Percentiles rank a stretch among this genome's conserved stretches.
Conservation (phyloP, 2,888 invertebrate species). For the Toxonevra muliebris region DNA sequence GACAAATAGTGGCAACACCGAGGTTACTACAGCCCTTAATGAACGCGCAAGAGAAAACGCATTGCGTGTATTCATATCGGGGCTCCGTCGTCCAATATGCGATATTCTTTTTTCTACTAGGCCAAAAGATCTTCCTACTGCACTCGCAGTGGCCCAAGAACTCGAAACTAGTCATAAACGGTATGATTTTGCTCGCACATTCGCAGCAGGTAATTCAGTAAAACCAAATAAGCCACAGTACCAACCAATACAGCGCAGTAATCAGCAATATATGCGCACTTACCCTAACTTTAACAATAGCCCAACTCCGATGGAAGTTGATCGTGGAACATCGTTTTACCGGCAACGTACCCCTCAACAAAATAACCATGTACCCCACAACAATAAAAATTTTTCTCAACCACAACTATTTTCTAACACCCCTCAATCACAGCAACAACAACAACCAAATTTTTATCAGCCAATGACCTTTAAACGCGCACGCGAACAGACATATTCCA, state of each 20-base stretch:
- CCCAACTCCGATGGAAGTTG: too few species aligned
- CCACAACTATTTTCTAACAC: too few species aligned
- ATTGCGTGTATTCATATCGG: slow-evolving; percentile 14
- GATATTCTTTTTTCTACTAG: slow-evolving; percentile 8
- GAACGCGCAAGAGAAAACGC: slow-evolving; percentile 20
- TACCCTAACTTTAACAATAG: too few species aligned
- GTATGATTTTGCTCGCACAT: slow-evolving; percentile 18
- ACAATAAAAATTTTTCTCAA: too few species aligned
- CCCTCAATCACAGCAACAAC: too few species aligned
- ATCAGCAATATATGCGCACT: background rate
- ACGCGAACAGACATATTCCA: slow-evolving; percentile 6
- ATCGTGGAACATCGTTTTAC: too few species aligned
- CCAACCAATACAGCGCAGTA: slow-evolving; percentile 10
- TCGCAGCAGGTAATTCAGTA: slow-evolving; percentile 14
- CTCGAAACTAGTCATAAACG: slow-evolving; percentile 16
- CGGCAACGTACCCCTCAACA: too few species aligned
- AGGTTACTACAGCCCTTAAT: slow-evolving; percentile 12
- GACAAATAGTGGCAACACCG: slow-evolving; percentile 11
- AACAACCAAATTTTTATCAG: background rate
- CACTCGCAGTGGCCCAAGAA: slow-evolving; percentile 12
- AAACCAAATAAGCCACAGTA: slow-evolving; percentile 13
- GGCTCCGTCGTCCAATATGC: slow-evolving; percentile 18
- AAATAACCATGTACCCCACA: too few species aligned
- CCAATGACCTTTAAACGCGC: background rate
- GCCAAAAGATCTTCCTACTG: slow-evolving; percentile 6